Conservation (phyloP, 53 echinoderm and acorn worm genomes). For the Pentamera pediparva region DNA sequence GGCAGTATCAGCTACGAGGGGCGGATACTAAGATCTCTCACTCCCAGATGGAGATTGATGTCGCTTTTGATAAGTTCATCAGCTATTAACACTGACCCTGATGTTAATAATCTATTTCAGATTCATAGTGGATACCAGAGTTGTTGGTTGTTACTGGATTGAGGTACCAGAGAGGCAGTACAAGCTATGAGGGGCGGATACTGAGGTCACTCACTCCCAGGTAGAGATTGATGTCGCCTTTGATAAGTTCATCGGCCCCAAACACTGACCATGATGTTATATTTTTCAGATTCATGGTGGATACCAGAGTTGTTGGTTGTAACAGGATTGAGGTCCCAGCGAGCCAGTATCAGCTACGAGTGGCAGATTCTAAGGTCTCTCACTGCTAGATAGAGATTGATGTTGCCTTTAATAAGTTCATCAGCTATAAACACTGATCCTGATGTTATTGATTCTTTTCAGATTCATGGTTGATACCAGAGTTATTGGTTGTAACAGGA, state of each 20-base stretch:
- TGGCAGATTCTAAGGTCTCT: conserved; percentile 28
- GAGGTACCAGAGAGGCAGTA: conserved; percentile 66
- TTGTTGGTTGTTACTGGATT: conserved; percentile 92
- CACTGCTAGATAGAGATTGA: conserved; percentile 82
- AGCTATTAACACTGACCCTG: too few relatives aligned
- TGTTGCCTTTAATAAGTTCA: conserved; percentile 73
- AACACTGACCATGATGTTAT: too few relatives aligned
- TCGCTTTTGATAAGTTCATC: conserved; percentile 83
- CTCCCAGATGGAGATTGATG: conserved; percentile 86
- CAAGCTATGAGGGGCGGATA: conserved; percentile 24
- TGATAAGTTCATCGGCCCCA: conserved; percentile 88
- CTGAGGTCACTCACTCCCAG: conserved; percentile 59
- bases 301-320: conserved; percentile 80
- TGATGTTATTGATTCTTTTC: background rate
- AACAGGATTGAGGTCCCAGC: conserved; percentile 91
- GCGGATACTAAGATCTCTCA: conserved; percentile 37
- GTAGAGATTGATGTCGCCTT: conserved; percentile 79
- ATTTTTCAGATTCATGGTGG: conserved; percentile 71
- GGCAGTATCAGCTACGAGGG: conserved; percentile 50
- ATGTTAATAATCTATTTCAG: too few relatives aligned
- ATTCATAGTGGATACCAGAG: conserved; percentile 88
- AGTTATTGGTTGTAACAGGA: conserved; percentile 96
- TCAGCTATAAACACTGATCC: too few relatives aligned
- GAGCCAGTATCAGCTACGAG: conserved; percentile 47
- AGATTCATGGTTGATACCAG: conserved; percentile 96